Evolutionary conservation across 2,888 invertebrate species (phyloP).

Genomic region (Cheilosia impressa): DNA sequence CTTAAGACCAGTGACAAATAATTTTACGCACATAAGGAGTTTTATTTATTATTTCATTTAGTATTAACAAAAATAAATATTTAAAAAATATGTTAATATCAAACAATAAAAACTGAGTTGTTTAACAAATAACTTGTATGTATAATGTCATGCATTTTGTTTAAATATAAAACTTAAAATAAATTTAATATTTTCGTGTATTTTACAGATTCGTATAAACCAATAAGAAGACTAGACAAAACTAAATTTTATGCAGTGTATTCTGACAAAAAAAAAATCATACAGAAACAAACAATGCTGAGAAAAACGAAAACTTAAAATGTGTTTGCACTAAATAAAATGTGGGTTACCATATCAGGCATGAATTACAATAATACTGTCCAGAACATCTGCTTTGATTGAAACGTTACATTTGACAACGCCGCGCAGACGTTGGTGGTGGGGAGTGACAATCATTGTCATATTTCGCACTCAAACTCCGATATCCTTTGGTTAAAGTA

Average conservation of each 20-base stretch:
- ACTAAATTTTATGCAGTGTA: conserved; percentile 46
- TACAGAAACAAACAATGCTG: conserved; percentile 32
- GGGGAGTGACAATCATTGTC: conserved; percentile 79
- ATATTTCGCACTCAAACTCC: conserved; percentile 88
- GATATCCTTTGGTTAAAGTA: conserved; percentile 85
- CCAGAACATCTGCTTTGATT: conserved; percentile 39
- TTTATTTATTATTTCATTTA: conserved; percentile 37
- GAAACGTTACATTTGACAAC: conserved; percentile 14
- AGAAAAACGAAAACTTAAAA: conserved; percentile 42
- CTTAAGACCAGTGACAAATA: background rate
- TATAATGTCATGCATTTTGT: conserved; percentile 33
- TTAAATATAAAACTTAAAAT: conserved; percentile 27
- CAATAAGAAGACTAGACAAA: conserved; percentile 71
- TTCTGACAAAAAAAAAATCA: conserved; percentile 31
- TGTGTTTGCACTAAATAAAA: conserved; percentile 80
- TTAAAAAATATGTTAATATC: conserved; percentile 40
- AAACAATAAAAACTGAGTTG: conserved; percentile 51
- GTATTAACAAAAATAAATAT: conserved; percentile 68
- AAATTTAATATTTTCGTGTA: conserved; percentile 14
- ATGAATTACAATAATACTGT: conserved; percentile 70
- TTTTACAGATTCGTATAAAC: conserved; percentile 16
- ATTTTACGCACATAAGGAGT: background rate
- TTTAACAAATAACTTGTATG: conserved; percentile 54
- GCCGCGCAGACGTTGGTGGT: conserved; percentile 31
- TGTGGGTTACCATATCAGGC: conserved; percentile 76